Evolutionary conservation across 2,797 vertebrate species (phyloP).

Genomic region (Columba guinea): DNA sequence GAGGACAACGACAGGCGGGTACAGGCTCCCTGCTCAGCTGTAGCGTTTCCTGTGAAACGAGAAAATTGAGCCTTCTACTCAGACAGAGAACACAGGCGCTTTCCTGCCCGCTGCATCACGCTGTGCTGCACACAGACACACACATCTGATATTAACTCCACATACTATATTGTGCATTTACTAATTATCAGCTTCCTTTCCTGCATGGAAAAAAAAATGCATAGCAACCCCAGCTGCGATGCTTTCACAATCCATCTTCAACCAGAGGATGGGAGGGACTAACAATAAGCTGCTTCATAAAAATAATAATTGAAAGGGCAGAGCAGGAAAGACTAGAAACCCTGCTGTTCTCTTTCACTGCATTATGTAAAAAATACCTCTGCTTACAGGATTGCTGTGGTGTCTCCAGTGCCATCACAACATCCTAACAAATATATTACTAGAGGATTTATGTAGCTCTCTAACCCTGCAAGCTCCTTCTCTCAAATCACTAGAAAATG

Average conservation of each 20-base stretch:
- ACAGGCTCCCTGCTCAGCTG: not conserved
- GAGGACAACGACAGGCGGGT: not conserved
- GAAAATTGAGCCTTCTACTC: rapidly evolving
- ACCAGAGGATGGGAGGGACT: rapidly evolving
- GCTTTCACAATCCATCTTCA: not conserved
- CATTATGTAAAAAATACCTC: not conserved
- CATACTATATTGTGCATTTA: rapidly evolving
- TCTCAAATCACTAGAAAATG: not conserved
- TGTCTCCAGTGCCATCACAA: not conserved
- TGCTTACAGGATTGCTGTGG: not conserved
- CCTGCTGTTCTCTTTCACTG: not conserved
- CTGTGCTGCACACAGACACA: rapidly evolving
- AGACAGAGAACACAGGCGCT: not conserved
- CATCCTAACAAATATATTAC: not conserved
- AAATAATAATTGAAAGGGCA: not conserved
- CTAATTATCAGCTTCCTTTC: not conserved
- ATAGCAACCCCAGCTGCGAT: not conserved
- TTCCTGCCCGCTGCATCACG: not conserved
- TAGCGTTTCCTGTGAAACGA: not conserved
- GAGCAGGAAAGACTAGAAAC: not conserved
- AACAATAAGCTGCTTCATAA: not conserved
- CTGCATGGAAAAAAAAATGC: not conserved
- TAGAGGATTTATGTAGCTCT: not conserved
- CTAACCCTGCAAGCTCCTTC: not conserved
- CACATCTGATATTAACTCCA: not conserved